Conservation (phyloP, 2,888 invertebrate genomes). For the Neoaliturus tenellus region DNA sequence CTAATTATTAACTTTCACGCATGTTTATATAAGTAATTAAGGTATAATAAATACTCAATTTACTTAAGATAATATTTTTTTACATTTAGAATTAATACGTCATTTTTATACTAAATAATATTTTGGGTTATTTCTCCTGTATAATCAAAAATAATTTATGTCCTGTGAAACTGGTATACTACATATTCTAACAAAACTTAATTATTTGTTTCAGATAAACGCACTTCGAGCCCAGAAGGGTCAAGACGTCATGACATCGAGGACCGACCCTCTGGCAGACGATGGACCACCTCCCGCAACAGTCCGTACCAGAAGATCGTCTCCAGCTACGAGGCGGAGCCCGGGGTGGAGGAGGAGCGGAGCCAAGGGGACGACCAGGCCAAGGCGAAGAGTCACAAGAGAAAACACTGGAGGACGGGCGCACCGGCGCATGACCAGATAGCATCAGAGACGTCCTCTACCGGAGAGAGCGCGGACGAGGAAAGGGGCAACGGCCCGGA, state of each 20-base stretch:
- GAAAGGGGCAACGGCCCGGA: background rate
- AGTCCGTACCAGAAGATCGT: constrained; percentile 63
- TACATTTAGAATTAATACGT: too few relatives aligned
- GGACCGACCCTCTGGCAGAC: constrained; percentile 50
- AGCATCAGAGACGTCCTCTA: constrained; percentile 42
- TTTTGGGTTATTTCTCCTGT: too few relatives aligned
- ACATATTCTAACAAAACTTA: too few relatives aligned
- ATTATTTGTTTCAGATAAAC: constrained; percentile 29
- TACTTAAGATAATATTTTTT: too few relatives aligned
- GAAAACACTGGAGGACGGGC: constrained; percentile 51
- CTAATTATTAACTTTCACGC: too few relatives aligned
- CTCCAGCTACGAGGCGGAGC: constrained; percentile 51
- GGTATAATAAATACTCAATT: too few relatives aligned
- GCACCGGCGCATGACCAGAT: constrained; percentile 40
- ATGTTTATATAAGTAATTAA: too few relatives aligned
- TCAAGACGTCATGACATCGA: constrained; percentile 26
- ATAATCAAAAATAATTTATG: too few relatives aligned
- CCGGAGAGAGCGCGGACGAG: background rate
- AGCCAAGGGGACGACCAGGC: background rate
- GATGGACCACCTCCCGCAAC: constrained; percentile 61
- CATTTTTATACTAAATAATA: too few relatives aligned
- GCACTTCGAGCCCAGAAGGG: background rate
- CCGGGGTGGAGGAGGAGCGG: background rate
- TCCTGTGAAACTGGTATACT: too few relatives aligned
- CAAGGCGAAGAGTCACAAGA: constrained; percentile 50